A percentile compares a stretch with the other conserved stretches of the same genome.
phyloP scores from a whole-genome alignment of 1,140 invertebrate genomes.

The Drosophila arizonae region DNA sequence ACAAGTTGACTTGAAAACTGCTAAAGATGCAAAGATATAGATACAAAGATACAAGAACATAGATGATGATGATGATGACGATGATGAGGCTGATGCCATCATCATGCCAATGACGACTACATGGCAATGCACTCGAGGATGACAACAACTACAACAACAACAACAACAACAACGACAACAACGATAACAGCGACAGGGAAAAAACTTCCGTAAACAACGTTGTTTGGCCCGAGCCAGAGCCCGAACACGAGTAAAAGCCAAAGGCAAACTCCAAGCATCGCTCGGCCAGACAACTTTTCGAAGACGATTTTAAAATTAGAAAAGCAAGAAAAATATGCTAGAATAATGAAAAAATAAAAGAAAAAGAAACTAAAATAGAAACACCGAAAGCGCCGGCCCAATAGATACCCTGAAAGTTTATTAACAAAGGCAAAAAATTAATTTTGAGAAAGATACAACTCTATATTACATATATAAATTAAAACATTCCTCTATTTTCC shows the following conservation, averaged over 20 bases:
- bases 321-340: slow-evolving; percentile 59
- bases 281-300: slow-evolving; percentile 61
- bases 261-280: slow-evolving; percentile 40
- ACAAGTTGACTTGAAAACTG: slow-evolving; percentile 70
- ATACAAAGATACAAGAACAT: slow-evolving; percentile 48
- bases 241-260: slow-evolving; percentile 16
- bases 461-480: no score
- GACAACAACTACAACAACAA: slow-evolving; percentile 30
- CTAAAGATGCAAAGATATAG: slow-evolving; percentile 49
- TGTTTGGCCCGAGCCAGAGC: slow-evolving; percentile 9
- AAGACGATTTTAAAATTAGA: slow-evolving; percentile 80
- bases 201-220: slow-evolving; percentile 78
- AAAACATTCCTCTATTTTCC: no score
- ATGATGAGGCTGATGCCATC: slow-evolving; percentile 23
- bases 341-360: slow-evolving; percentile 26
- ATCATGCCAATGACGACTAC: slow-evolving; percentile 65
- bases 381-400: neutral
- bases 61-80: slow-evolving; percentile 17
- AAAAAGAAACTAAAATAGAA: neutral
- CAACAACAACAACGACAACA: slow-evolving; percentile 1
- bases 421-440: no score
- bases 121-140: slow-evolving; percentile 76
- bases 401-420: neutral
- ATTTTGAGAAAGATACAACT: neutral
- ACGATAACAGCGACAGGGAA: slow-evolving; percentile 13